Percentiles rank a stretch among this genome's conserved stretches.
These are phyloP conservation scores for Berghia stephanieae DNA, from an alignment of 1,140 invertebrate species.

Conservation along the genomic window DNA sequence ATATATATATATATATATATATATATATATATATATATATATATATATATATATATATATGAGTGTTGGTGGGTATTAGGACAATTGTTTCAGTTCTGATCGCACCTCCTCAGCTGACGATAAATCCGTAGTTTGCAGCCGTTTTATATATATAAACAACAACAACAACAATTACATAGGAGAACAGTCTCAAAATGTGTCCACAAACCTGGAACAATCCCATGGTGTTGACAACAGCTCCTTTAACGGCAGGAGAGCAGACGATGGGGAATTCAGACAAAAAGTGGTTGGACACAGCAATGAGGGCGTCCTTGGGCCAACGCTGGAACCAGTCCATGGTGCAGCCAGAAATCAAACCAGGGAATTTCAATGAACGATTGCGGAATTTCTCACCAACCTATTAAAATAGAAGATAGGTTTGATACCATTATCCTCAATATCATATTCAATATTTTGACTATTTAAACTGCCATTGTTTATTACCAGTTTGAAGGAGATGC, in stretches of 20 bases:
- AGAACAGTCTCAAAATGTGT: neutral
- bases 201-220: conserved; percentile 71
- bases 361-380: conserved; percentile 90
- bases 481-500: too few species aligned
- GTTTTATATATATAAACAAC: too few species aligned
- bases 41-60: too few species aligned
- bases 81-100: too few species aligned
- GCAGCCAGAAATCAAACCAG: conserved; percentile 93
- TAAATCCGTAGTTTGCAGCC: too few species aligned
- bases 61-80: too few species aligned
- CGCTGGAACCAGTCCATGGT: conserved; percentile 98
- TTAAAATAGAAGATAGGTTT: conserved; percentile 1
- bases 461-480: too few species aligned
- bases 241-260: conserved; percentile 83
- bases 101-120: too few species aligned
- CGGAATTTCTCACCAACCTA: conserved; percentile 68
- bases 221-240: conserved; percentile 84
- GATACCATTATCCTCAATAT: neutral
- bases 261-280: conserved; percentile 87
- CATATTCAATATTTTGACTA: too few species aligned
- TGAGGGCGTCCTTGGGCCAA: conserved; percentile 94
- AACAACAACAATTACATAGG: too few species aligned
- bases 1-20: too few species aligned
- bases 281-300: conserved; percentile 92
- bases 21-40: too few species aligned